Base-by-base conservation (phyloP, 2,113 vertebrate genomes). In the Gopherus flavomarginatus region DNA sequence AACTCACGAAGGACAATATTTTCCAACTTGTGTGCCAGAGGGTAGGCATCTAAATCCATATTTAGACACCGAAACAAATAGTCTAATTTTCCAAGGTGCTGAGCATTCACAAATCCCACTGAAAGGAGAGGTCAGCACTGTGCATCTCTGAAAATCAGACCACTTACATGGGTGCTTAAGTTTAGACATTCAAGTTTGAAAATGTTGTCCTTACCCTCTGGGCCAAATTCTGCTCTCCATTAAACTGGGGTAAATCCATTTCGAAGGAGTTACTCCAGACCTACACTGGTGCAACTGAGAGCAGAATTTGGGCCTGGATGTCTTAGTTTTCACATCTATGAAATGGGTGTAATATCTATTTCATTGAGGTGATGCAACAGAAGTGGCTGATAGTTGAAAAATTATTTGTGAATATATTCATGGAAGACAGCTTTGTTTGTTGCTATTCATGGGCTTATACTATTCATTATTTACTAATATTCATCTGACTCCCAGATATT, bases 61-160 rank as follows among this genome's bases (percentile, higher is more conserved):
- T 35, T 22, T 59, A 86, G 91, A 87, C 53, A 10, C 85, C 83
- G 69, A 86, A 94, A 56, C 54, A 96, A 86, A 96, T 82, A 9
- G 54, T 31, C 80, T 52, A 14, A 35, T 78, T 92, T 83, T 90
- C 88, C 59, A 88, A 93, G 93, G 93, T 89, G 54, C 89, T 91
- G 78, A 95, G 78, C 81, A 89, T 22, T 69, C 91, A 69, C 69
- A 95, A 93, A 88, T 78, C 42, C 79, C 79, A n/a, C 62, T 88
- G 87, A 31, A 88, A 69, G 2, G 2, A 87, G 82, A 86, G 94
- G 95, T 96, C 96, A 95, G n/a, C 19, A 38, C 65, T 38, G 95
- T 91, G 54, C 44, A 93, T 31, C 90, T 96, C 87, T 97, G 96
- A 92, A 87, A 97, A 52, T 3, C 53, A 79, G 78, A 93, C 42